Percentiles rank a stretch among this genome's conserved stretches.
Conservation (phyloP, 2,888 invertebrate species). For the Kryphioiulus occultus region DNA sequence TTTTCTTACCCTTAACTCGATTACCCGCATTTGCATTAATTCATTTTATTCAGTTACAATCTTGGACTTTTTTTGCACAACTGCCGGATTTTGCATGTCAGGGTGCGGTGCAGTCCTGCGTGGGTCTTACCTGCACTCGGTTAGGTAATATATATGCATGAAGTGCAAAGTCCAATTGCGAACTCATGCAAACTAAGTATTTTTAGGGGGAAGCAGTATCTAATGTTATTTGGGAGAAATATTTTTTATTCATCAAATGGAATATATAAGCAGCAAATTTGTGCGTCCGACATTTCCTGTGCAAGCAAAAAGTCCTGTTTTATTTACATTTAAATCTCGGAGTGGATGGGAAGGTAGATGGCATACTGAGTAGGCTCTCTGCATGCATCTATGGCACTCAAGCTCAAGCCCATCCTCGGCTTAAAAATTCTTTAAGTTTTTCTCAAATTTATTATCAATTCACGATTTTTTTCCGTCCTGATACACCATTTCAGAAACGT, state of each 20-base stretch:
- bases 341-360: slow-evolving; percentile 39
- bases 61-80: background rate
- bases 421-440: slow-evolving; percentile 35
- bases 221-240: slow-evolving; percentile 35
- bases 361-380: slow-evolving; percentile 39
- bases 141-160: slow-evolving; percentile 24
- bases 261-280: slow-evolving; percentile 39
- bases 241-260: slow-evolving; percentile 40
- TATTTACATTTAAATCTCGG: slow-evolving; percentile 39
- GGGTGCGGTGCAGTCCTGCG: background rate
- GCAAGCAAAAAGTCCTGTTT: slow-evolving; percentile 36
- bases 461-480: slow-evolving; percentile 39
- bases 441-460: slow-evolving; percentile 40
- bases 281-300: slow-evolving; percentile 32
- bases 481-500: slow-evolving; percentile 39
- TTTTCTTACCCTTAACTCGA: background rate
- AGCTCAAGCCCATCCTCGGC: slow-evolving; percentile 36
- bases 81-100: too few species aligned
- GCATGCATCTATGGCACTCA: background rate
- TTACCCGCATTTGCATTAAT: background rate
- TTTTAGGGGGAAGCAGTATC: slow-evolving; percentile 40
- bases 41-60: background rate
- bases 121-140: background rate
- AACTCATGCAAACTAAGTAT: slow-evolving; percentile 39
- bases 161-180: slow-evolving; percentile 39